Evolutionary conservation across 2,888 invertebrate species (phyloP), one percentile per base, ranked within the genome.

Genomic region (Andrena fulva): DNA sequence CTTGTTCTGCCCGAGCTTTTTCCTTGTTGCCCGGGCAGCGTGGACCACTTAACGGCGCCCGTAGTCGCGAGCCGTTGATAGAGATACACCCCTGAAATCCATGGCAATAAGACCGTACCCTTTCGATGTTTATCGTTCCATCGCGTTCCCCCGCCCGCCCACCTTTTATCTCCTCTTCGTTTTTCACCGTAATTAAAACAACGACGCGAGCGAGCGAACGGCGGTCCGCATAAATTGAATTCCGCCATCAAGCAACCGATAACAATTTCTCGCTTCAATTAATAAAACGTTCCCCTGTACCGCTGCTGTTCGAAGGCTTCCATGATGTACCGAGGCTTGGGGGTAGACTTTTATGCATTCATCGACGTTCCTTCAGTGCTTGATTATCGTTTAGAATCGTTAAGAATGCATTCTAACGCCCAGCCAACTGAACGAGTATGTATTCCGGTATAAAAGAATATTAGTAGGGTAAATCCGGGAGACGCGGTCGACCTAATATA

Each of bases 21-120:
- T 50, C 56, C 52, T 12, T 5, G 29, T 27, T 54, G 67, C 48
- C 27, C 48, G 50, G 56, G n/a, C 33, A 54, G 64, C 33, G 54
- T 24, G 48, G 4, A 83, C 85, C 85, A 87, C 80, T 87, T 87
- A 86, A 72, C 81, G 75, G 80, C 82, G 84, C 85, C 54, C 42
- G 42, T 90, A 86, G 76, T 85, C 48, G 54, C 68, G 73, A 86
- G 71, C 77, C 83, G 78, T 82, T 77, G 78, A 74, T 70, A 8
- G 31, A 29, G 35, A 73, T 56, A 42, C 29, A 52, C 48, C n/a
- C 24, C 3, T 20, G 42, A 48, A 69, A 74, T 68, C 20, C 54
- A 6, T 2, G 16, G 1, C 5, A 5, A 64, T 48, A 50, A 62
- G 33, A 24, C 63, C 35, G 20, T 16, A 48, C 24, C 7, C 10